phyloP scores from a whole-genome alignment of 2,888 invertebrate genomes.

The Helleia helle region DNA sequence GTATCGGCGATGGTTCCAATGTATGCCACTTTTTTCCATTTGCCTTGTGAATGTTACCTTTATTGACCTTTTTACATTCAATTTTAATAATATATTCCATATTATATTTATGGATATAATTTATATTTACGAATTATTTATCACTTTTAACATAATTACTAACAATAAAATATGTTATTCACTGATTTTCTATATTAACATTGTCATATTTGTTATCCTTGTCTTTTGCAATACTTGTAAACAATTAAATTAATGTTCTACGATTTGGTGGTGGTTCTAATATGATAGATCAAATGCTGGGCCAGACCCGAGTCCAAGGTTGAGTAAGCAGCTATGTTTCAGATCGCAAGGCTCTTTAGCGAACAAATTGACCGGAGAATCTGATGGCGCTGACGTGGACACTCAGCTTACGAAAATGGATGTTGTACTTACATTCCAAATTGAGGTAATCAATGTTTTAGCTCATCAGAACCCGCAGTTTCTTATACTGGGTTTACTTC shows the following conservation, averaged over 20 bases:
- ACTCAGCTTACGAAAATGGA: constrained; percentile 98
- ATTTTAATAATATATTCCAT: constrained; percentile 12
- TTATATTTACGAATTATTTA: not conserved
- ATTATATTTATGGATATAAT: constrained; percentile 5
- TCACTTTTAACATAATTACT: not conserved
- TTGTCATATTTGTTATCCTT: not conserved
- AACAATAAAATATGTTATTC: not conserved
- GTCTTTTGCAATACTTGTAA: constrained; percentile 8
- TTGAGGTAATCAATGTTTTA: constrained; percentile 80
- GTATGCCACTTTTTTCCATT: constrained; percentile 46
- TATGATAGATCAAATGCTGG: constrained; percentile 63
- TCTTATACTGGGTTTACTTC: not conserved
- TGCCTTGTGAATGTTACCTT: constrained; percentile 29
- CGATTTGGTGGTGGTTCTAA: constrained; percentile 35
- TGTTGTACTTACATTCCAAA: constrained; percentile 96
- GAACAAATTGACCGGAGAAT: constrained; percentile 93
- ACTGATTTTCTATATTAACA: not conserved
- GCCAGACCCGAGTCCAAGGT: constrained; percentile 72
- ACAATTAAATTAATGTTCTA: constrained; percentile 7
- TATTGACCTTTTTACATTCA: constrained; percentile 17
- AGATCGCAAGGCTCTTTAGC: constrained; percentile 94
- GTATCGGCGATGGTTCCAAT: constrained; percentile 67
- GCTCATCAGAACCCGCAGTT: not conserved
- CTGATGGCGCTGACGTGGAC: constrained; percentile 96
- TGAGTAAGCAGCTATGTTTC: constrained; percentile 77